A percentile compares a stretch with the other conserved stretches of the same genome.
Evolutionary conservation across 2,888 invertebrate genomes (phyloP).

Genomic region (Ceramica pisi): DNA sequence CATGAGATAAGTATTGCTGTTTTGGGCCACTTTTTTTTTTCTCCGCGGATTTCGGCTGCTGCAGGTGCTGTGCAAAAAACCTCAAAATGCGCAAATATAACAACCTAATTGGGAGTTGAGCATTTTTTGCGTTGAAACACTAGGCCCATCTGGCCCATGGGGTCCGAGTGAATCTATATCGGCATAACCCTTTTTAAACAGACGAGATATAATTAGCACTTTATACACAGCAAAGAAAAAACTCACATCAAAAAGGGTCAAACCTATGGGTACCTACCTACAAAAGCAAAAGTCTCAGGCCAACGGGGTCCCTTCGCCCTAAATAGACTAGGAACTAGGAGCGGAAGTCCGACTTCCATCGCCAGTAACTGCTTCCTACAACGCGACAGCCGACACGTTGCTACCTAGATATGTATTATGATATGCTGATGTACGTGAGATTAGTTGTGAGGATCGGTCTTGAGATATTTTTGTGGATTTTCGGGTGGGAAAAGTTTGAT

Average conservation of each 20-base stretch:
- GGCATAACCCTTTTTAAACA: background rate
- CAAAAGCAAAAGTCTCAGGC: slow-evolving; percentile 39
- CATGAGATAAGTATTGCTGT: no score
- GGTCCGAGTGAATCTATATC: no score
- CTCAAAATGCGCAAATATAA: no score
- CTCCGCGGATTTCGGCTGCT: no score
- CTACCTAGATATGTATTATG: slow-evolving; percentile 51
- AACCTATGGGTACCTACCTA: slow-evolving; percentile 7
- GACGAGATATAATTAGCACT: background rate
- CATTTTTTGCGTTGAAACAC: no score
- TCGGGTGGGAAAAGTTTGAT: background rate
- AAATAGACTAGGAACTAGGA: slow-evolving; percentile 57
- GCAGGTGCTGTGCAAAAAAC: no score
- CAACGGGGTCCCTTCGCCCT: slow-evolving; percentile 58
- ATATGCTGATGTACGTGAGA: background rate
- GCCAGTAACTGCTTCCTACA: slow-evolving; percentile 65
- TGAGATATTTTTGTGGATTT: slow-evolving; percentile 22
- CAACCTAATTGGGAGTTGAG: no score
- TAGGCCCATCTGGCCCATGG: no score
- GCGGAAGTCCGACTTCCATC: slow-evolving; percentile 63
- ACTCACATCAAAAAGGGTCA: background rate
- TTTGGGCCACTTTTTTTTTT: no score
- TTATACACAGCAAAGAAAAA: background rate
- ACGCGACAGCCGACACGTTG: slow-evolving; percentile 55
- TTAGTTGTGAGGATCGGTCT: slow-evolving; percentile 28